Evolutionary conservation across 2,888 invertebrate species (phyloP).

Genomic region (Entomobrya proxima): DNA sequence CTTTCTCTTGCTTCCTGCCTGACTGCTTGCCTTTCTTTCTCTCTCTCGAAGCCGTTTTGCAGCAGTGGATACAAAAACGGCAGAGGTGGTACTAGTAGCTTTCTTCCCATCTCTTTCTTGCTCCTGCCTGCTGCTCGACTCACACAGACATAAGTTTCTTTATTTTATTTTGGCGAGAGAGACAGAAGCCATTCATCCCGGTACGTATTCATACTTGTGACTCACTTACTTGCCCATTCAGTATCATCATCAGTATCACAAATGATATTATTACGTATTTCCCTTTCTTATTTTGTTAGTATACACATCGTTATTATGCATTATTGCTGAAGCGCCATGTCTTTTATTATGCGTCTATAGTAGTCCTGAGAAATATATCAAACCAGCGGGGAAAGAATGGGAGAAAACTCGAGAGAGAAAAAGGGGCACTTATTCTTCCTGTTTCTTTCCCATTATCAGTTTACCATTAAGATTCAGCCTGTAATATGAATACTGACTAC

Average conservation of each 20-base stretch:
- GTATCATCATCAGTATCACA: conserved; percentile 42
- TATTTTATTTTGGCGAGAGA: background rate
- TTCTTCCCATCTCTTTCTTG: background rate
- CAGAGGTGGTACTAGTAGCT: background rate
- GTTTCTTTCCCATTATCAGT: conserved; percentile 63
- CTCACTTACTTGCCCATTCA: conserved; percentile 54
- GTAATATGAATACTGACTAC: conserved; percentile 40
- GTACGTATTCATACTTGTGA: conserved; percentile 52
- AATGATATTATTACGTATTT: conserved; percentile 34
- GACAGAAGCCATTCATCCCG: conserved; percentile 46
- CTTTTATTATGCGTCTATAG: background rate
- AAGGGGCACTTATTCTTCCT: conserved; percentile 63
- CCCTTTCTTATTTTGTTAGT: conserved; percentile 52
- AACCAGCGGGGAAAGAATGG: conserved; percentile 14
- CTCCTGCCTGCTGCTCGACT: conserved; percentile 19
- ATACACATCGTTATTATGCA: conserved; percentile 62
- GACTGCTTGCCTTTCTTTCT: conserved; percentile 21
- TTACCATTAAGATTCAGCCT: conserved; percentile 50
- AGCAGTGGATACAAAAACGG: conserved; percentile 2
- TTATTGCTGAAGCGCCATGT: conserved; percentile 50
- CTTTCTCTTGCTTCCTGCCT: conserved; percentile 42
- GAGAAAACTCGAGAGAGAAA: conserved; percentile 19
- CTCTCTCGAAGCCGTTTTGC: conserved; percentile 8
- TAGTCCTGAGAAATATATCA: background rate
- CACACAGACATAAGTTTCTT: background rate